These are phyloP conservation scores for Epinephelus cyanopodus DNA, from an alignment of 2,113 vertebrate species.

Conservation along the genomic window DNA sequence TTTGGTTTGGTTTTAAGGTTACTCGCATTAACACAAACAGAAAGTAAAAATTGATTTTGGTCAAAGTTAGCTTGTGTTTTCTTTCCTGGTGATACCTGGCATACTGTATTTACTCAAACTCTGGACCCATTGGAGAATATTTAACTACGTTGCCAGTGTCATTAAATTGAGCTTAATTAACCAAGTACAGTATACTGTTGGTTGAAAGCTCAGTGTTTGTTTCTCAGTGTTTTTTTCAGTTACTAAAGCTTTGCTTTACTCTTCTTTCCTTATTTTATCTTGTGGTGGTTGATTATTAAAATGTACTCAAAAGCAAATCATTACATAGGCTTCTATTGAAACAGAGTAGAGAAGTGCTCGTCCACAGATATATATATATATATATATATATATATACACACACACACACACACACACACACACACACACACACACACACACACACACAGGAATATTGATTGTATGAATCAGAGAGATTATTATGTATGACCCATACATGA, in stretches of 20 bases:
- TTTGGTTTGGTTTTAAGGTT: not conserved
- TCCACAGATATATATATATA: not conserved
- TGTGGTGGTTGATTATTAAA: not conserved
- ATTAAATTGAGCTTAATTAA: not conserved
- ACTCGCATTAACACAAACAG: not conserved
- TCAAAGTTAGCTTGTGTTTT: not conserved
- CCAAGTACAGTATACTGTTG: not conserved
- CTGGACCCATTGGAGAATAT: constrained; percentile 11
- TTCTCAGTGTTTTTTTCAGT: not conserved
- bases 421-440: not conserved
- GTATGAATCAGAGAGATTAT: too few species aligned
- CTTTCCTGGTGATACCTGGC: not conserved
- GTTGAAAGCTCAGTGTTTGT: not conserved
- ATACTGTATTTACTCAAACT: not conserved
- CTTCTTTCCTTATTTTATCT: not conserved
- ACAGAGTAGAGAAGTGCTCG: not conserved
- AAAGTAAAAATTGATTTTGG: not conserved
- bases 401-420: too few species aligned
- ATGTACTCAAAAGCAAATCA: not conserved
- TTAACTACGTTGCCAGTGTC: not conserved
- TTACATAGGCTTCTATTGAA: not conserved
- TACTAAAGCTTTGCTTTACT: not conserved
- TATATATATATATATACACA: too few species aligned
- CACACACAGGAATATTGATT: too few species aligned
- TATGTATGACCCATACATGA: not conserved